Base-by-base conservation (phyloP, 2,888 invertebrate genomes). In the Seira musarum region DNA sequence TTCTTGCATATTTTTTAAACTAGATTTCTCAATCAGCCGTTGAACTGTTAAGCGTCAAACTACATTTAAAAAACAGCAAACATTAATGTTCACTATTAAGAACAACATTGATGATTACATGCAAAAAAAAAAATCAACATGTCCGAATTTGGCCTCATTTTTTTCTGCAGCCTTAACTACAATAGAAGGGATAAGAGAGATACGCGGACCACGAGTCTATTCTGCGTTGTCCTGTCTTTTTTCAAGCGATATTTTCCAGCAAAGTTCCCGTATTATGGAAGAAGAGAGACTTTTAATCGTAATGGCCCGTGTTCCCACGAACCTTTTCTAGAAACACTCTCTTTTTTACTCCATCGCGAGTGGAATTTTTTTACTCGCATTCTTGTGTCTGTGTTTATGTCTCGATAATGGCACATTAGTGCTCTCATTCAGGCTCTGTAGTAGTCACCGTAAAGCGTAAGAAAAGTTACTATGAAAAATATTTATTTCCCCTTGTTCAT, bases 301-400 rank as follows among this genome's bases (percentile, higher is more conserved):
- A 71, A 78, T 78, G 77, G 77, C 65, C 77, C 77, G 71, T 73
- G 46, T 76, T 71, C 76, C 71, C 73, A 73, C 75, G 79, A 69
- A 57, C 40, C 69, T 73, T 75, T 30, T 67, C 40, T 13, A 21
- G 64, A 61, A 17, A 68, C 35, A 24, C 24, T 2, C 30, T 57
- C 8, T 10, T 15, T 66, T 35, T 1, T 8, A 40, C 40, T 40
- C 40, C 13, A 13, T 40, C 13, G 5, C 40, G 40, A 40, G 40
- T 8, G 13, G 40, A 40, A 40, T n/a, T 53, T 30, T 68, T 68
- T 68, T 21, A 68, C 49, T 49, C 2, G n/a, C 3, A 19, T 24
- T 46, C 22, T 71, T 19, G 5, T 66, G 60, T 69, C 25, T 57
- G 30, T 63, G 67, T 64, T 76, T 76, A 70, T 69, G 76, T 70